Evolutionary conservation across 2,888 invertebrate species (phyloP).

Genomic region (Galerucella calmariensis): DNA sequence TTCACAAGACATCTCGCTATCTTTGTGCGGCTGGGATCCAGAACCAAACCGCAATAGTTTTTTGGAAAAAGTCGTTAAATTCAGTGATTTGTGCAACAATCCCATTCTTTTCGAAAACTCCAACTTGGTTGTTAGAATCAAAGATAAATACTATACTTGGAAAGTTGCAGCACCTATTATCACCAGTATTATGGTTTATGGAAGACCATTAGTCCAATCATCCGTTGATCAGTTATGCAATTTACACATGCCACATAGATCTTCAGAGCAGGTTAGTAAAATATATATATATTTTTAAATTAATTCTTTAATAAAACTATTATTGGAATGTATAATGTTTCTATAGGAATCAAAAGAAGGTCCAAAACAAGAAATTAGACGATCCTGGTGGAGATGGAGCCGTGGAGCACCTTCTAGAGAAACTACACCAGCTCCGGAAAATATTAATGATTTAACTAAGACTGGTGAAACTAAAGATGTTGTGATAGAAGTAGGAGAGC

Average conservation of each 20-base stretch:
- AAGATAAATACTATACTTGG: conserved; percentile 92
- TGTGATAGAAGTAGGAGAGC: conserved; percentile 37
- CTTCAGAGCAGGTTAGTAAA: conserved; percentile 10
- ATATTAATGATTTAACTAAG: conserved; percentile 39
- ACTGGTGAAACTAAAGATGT: conserved; percentile 45
- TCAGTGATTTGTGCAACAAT: conserved; percentile 75
- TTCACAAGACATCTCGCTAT: conserved; percentile 76
- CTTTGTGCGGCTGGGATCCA: conserved; percentile 79
- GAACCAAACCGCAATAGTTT: conserved; percentile 68
- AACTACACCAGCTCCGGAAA: conserved; percentile 55
- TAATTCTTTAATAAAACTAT: neutral
- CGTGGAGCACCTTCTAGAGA: conserved; percentile 63
- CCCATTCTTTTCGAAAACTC: conserved; percentile 82
- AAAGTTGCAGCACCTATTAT: conserved; percentile 90
- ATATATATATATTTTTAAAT: neutral
- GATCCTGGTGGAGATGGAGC: conserved; percentile 74
- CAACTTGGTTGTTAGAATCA: conserved; percentile 86
- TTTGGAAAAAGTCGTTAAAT: conserved; percentile 69
- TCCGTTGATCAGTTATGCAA: conserved; percentile 63
- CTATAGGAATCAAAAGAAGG: conserved; percentile 38
- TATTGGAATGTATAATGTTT: neutral
- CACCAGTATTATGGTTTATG: conserved; percentile 86
- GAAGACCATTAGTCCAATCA: conserved; percentile 81
- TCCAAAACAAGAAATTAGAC: conserved; percentile 57
- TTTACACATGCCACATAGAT: conserved; percentile 59